Evolutionary conservation across 2,113 vertebrate species (phyloP).

Genomic region (Petrocephalus zakoni): DNA sequence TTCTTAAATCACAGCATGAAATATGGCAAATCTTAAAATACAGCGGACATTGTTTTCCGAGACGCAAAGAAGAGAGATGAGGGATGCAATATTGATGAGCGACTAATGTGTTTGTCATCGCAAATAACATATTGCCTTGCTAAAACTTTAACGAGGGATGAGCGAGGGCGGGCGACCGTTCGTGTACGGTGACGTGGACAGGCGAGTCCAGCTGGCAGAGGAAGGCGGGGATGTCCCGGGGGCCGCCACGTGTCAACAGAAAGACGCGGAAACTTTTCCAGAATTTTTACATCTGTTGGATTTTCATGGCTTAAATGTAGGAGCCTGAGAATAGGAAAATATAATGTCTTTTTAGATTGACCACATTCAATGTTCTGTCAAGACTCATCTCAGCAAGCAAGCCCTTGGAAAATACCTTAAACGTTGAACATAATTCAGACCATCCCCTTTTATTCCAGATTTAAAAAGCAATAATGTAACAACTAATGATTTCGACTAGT

Average conservation of each 20-base stretch:
- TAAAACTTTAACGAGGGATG: conserved; percentile 51
- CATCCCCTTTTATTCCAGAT: neutral
- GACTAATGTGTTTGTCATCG: conserved; percentile 76
- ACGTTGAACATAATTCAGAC: neutral
- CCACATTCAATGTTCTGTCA: neutral
- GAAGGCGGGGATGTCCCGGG: neutral
- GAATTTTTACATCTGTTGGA: neutral
- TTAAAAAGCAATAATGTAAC: neutral
- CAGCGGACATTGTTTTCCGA: conserved; percentile 60
- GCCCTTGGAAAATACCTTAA: neutral
- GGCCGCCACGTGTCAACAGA: neutral
- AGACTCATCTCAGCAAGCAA: neutral
- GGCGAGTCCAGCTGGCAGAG: neutral
- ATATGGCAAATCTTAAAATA: conserved; percentile 80
- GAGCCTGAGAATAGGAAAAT: neutral
- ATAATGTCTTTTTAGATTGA: neutral
- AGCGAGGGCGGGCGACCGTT: conserved; percentile 35
- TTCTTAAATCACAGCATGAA: conserved; percentile 77
- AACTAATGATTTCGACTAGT: neutral
- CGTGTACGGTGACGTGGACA: conserved; percentile 30
- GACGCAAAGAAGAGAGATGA: conserved; percentile 57
- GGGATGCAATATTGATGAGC: conserved; percentile 84
- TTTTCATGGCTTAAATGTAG: neutral
- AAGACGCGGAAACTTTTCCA: neutral
- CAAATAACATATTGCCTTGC: conserved; percentile 61